phyloP scores from a whole-genome alignment of 2,888 invertebrate species.

The Autographa gamma region DNA sequence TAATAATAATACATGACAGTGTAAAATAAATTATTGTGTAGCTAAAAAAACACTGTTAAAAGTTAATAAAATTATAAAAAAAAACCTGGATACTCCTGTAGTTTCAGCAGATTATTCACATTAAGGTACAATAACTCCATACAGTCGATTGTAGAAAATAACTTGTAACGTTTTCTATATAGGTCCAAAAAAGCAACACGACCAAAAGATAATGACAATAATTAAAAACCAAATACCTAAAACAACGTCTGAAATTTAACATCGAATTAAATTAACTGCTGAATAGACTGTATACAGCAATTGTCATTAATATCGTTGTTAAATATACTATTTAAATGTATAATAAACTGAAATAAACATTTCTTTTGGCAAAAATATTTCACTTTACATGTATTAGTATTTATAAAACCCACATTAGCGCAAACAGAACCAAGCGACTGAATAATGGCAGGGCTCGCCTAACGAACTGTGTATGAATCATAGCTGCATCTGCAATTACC shows the following conservation, averaged over 20 bases:
- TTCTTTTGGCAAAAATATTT: not conserved
- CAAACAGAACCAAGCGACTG: not conserved
- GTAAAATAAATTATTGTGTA: not conserved
- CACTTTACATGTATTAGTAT: no score
- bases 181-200: slow-evolving; percentile 38
- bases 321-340: slow-evolving; percentile 9
- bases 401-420: not conserved
- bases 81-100: not conserved
- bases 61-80: not conserved
- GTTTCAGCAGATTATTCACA: not conserved
- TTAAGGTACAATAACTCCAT: not conserved
- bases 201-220: slow-evolving; percentile 58
- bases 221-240: slow-evolving; percentile 44
- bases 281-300: slow-evolving; percentile 40
- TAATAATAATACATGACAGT: not conserved
- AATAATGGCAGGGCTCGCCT: not conserved
- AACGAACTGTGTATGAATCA: slow-evolving; percentile 1
- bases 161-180: slow-evolving; percentile 23
- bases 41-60: not conserved
- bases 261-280: slow-evolving; percentile 49
- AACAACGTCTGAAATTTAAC: slow-evolving; percentile 38
- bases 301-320: slow-evolving; percentile 25
- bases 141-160: slow-evolving; percentile 11
- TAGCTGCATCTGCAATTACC: slow-evolving; percentile 10
- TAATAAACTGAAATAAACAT: not conserved